phyloP scores from a whole-genome alignment of 2,797 vertebrate genomes.

The Vespertilio murinus region DNA sequence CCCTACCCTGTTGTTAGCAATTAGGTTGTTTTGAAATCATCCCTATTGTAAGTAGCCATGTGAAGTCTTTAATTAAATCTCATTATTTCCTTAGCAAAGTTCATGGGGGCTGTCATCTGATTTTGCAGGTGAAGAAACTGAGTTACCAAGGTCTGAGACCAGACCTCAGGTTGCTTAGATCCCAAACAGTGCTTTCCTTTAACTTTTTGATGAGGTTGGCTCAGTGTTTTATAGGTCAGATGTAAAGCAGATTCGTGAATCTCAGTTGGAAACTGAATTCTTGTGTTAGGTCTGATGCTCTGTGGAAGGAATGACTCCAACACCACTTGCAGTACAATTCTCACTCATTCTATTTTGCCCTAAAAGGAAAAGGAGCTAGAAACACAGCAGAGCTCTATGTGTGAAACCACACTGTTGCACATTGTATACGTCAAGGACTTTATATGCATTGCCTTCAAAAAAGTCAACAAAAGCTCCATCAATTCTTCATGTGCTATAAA shows the following conservation, averaged over 20 bases:
- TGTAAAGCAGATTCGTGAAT: background rate
- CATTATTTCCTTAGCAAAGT: slow-evolving; percentile 24
- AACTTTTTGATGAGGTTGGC: background rate
- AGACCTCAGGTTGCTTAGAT: background rate
- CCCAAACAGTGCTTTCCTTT: background rate
- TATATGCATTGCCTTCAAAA: background rate
- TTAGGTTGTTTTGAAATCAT: slow-evolving; percentile 15
- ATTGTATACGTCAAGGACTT: background rate
- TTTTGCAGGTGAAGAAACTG: background rate
- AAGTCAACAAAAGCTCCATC: background rate
- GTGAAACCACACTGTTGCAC: background rate
- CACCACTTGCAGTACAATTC: background rate
- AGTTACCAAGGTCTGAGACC: background rate
- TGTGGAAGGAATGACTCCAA: background rate
- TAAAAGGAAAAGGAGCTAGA: background rate
- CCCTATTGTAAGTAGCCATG: background rate
- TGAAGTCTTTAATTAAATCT: slow-evolving; percentile 32
- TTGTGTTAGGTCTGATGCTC: background rate
- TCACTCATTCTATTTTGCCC: background rate
- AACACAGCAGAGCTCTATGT: background rate
- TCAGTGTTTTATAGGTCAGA: background rate
- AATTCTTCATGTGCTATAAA: background rate
- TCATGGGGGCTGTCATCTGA: background rate
- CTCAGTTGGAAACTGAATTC: background rate
- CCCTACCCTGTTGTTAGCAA: background rate